phyloP scores from a whole-genome alignment of 2,797 vertebrate species.

The Eidolon dupreanum region DNA sequence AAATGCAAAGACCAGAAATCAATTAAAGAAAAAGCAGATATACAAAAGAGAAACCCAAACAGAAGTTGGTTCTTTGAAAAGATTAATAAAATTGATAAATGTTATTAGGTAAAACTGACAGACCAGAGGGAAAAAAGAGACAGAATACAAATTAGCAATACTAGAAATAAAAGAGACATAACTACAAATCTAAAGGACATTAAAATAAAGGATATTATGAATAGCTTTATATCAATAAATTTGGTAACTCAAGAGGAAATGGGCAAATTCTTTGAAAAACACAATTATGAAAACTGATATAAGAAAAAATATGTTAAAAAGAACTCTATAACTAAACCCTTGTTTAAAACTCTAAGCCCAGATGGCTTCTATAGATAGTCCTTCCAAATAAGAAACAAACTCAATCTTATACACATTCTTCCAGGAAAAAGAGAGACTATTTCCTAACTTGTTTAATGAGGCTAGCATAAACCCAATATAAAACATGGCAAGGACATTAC shows the following conservation, averaged over 20 bases:
- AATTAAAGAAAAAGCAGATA: slow-evolving; percentile 23
- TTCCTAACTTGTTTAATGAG: background rate
- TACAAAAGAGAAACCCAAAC: background rate
- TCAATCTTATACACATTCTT: background rate
- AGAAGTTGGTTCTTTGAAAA: slow-evolving; percentile 49
- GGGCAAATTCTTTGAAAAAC: slow-evolving; percentile 17
- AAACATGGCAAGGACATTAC: background rate
- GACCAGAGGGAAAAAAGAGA: background rate
- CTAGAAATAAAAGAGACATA: background rate
- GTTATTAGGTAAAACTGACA: background rate
- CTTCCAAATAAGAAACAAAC: slow-evolving; percentile 37
- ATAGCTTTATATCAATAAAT: slow-evolving; percentile 19
- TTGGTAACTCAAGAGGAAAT: background rate
- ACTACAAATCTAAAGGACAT: background rate
- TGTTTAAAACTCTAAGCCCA: background rate
- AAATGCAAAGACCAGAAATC: slow-evolving; percentile 28
- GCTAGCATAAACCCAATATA: background rate
- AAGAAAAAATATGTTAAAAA: slow-evolving; percentile 33
- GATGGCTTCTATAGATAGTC: background rate
- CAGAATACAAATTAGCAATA: slow-evolving; percentile 16
- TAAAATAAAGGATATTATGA: background rate
- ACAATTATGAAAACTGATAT: background rate
- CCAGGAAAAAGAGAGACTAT: background rate
- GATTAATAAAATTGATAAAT: slow-evolving; percentile 5
- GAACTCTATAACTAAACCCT: background rate